Conservation (phyloP, 2,113 vertebrate species). For the Etia nguti region DNA sequence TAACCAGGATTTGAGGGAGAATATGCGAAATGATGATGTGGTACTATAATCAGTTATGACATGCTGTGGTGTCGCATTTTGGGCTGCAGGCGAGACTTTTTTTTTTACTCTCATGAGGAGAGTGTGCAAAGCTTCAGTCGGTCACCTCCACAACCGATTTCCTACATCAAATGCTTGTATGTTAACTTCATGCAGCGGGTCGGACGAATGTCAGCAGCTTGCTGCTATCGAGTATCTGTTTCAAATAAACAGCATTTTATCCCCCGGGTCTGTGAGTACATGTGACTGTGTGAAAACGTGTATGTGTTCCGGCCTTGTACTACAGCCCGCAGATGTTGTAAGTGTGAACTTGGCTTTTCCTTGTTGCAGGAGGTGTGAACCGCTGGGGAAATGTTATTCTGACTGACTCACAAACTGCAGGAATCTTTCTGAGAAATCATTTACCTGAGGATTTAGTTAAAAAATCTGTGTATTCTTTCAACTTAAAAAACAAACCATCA, state of each 20-base stretch:
- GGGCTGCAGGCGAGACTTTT: slow-evolving; percentile 7
- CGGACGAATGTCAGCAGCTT: neutral
- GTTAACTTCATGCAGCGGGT: neutral
- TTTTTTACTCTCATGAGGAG: neutral
- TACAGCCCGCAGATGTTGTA: slow-evolving; percentile 16
- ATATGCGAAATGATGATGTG: neutral
- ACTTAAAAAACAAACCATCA: neutral
- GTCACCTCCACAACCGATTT: neutral
- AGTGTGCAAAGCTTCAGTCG: neutral
- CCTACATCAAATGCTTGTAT: neutral
- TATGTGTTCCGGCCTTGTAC: neutral
- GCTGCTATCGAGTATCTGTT: neutral
- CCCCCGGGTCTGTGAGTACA: neutral
- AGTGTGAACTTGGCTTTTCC: slow-evolving; percentile 18
- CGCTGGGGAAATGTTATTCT: neutral
- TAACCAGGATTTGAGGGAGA: neutral
- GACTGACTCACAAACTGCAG: neutral
- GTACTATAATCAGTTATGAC: slow-evolving; percentile 30
- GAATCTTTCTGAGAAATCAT: neutral
- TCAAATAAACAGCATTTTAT: neutral
- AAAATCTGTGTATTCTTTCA: neutral
- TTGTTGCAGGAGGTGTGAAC: neutral
- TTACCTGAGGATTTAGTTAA: neutral
- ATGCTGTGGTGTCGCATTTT: slow-evolving; percentile 17
- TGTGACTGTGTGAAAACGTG: neutral